Base-by-base conservation (phyloP, 2,888 invertebrate genomes). In the Troides oblongomaculatus region DNA sequence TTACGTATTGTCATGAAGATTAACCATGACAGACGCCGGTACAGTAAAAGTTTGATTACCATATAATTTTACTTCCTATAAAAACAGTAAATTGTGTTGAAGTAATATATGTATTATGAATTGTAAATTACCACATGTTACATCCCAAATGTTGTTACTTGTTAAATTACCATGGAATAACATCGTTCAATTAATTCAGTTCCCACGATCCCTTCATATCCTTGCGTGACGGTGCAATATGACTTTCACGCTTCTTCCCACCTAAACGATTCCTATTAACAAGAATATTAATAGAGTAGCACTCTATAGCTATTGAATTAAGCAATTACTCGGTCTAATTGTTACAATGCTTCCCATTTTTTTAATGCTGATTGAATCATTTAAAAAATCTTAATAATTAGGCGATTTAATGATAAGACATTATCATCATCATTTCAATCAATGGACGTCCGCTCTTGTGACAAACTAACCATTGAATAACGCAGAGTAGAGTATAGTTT, bases 181-280 rank as follows among this genome's bases (percentile, higher is more conserved):
- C 50, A 50, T 18, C 50, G 50, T 12, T 50, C 50, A 50, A 50
- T 57, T 57, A 21, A 21, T 74, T 74, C 71, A 71, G 66, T 74
- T 77, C 81, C 78, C 84, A 85, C 80, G 81, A 72, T 72, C 76
- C 75, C 77, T 77, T 73, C 75, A 80, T 78, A 76, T 81, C 77
- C 74, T 72, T 80, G 79, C 88, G 79, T 86, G 78, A 79, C 80
- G 86, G 39, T 82, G 84, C 88, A 84, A 86, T 89, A 88, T 87
- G 86, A 78, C 68, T 81, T 85, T 85, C 84, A 86, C 81, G 86
- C 78, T 80, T 72, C 77, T 79, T 82, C 79, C 77, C 81, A 80
- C 75, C 79, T 84, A 86, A 87, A 84, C 79, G 86, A 78, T 82
- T 70, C 75, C 74, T 71, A 83, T 82, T 80, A 80, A 72, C 72